A percentile compares a stretch with the other conserved stretches of the same genome.
Evolutionary conservation across 2,113 vertebrate species (phyloP).

Genomic region (Castor canadensis): DNA sequence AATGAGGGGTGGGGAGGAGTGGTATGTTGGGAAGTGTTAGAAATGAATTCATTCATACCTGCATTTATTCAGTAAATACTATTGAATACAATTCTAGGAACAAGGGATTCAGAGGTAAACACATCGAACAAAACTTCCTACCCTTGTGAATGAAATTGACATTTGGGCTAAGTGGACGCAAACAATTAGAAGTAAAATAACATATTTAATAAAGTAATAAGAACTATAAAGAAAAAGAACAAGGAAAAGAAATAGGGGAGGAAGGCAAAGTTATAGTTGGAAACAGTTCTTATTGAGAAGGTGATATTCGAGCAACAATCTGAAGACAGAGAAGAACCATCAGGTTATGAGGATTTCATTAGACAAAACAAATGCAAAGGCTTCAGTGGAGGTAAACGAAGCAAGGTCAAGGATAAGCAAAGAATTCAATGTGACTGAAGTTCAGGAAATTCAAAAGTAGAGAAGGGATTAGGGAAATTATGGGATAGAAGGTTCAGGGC

Average conservation of each 20-base stretch:
- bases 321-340: not conserved
- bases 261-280: rapidly evolving
- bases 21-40: not conserved
- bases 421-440: not conserved
- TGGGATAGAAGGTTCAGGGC: too few species aligned
- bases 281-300: not conserved
- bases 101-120: not conserved
- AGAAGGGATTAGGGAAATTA: not conserved
- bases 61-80: not conserved
- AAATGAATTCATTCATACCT: not conserved
- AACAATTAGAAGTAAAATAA: not conserved
- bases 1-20: not conserved
- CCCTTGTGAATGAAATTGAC: not conserved
- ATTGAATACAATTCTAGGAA: not conserved
- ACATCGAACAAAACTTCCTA: not conserved
- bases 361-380: not conserved
- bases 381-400: not conserved
- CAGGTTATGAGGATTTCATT: not conserved
- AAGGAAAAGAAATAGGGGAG: not conserved
- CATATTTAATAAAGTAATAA: not conserved
- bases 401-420: not conserved
- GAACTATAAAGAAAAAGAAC: not conserved
- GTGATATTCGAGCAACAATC: not conserved
- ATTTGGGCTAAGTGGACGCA: rapidly evolving
- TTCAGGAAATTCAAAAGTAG: not conserved